Evolutionary conservation across 1,140 invertebrate species (phyloP).

Genomic region (Octopus bimaculoides): DNA sequence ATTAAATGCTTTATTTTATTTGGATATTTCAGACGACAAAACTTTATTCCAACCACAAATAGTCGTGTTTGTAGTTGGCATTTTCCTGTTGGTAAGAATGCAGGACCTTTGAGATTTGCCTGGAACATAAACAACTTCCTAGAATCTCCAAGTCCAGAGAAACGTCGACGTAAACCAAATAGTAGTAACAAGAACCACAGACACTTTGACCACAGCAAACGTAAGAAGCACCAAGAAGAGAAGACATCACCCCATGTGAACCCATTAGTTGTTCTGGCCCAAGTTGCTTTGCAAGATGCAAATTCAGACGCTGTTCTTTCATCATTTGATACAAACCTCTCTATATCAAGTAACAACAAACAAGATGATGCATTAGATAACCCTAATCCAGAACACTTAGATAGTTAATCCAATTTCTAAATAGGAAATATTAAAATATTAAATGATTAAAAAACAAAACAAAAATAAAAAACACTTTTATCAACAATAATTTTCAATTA

Average conservation of each 20-base stretch:
- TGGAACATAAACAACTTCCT: neutral
- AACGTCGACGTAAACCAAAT: neutral
- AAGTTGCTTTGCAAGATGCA: slow-evolving; percentile 8
- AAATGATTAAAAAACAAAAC: too few relatives aligned
- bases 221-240: neutral
- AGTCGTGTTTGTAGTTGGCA: slow-evolving; percentile 13
- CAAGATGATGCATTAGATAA: too few relatives aligned
- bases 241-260: neutral
- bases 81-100: slow-evolving; percentile 2
- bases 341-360: too few relatives aligned
- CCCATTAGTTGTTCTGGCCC: neutral
- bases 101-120: neutral
- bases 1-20: too few relatives aligned
- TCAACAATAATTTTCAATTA: too few relatives aligned
- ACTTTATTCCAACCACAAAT: slow-evolving; percentile 6
- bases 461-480: too few relatives aligned
- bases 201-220: neutral
- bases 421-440: too few relatives aligned
- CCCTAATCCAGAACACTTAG: too few relatives aligned
- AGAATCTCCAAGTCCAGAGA: slow-evolving; percentile 3
- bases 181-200: neutral
- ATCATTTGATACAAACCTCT: too few relatives aligned
- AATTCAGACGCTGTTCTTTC: neutral
- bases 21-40: slow-evolving; percentile 9
- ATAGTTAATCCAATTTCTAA: too few relatives aligned